Evolutionary conservation across 2,888 invertebrate genomes (phyloP).

Genomic region (Pseudoips prasinana): DNA sequence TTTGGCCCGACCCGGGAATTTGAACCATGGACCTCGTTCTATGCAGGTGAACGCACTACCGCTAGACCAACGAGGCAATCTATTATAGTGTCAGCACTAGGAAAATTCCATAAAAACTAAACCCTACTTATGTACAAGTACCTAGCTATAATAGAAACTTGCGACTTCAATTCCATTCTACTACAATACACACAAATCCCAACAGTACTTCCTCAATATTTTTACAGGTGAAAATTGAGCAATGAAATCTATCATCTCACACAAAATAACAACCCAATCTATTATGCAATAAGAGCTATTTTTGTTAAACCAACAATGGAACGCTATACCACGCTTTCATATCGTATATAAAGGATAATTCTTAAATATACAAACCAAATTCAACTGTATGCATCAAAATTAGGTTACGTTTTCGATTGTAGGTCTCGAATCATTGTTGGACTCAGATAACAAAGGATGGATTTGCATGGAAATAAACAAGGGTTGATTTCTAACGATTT

Average conservation of each 20-base stretch:
- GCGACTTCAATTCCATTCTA: neutral
- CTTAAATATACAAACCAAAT: constrained; percentile 2
- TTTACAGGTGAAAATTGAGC: constrained; percentile 31
- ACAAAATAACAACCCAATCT: constrained; percentile 21
- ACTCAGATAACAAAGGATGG: constrained; percentile 58
- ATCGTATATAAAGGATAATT: constrained; percentile 16
- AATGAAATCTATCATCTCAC: constrained; percentile 7
- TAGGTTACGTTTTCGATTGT: constrained; percentile 13
- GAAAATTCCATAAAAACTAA: too few relatives aligned
- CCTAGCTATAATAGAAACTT: too few relatives aligned
- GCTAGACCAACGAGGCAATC: too few relatives aligned
- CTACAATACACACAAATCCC: constrained; percentile 10
- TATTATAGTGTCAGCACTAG: too few relatives aligned
- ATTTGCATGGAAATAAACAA: constrained; percentile 72
- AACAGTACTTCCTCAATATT: constrained; percentile 24
- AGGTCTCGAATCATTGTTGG: constrained; percentile 45
- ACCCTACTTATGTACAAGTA: too few relatives aligned
- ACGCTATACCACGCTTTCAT: constrained; percentile 17
- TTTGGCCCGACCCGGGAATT: too few relatives aligned
- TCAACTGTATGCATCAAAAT: neutral
- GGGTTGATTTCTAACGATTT: constrained; percentile 63
- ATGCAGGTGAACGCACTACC: too few relatives aligned
- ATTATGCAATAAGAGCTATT: constrained; percentile 18
- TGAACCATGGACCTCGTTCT: too few relatives aligned
- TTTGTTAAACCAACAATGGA: constrained; percentile 22